Percentiles rank a stretch among this genome's conserved stretches.
phyloP scores from a whole-genome alignment of 2,797 vertebrate species.

The Podargus strigoides region DNA sequence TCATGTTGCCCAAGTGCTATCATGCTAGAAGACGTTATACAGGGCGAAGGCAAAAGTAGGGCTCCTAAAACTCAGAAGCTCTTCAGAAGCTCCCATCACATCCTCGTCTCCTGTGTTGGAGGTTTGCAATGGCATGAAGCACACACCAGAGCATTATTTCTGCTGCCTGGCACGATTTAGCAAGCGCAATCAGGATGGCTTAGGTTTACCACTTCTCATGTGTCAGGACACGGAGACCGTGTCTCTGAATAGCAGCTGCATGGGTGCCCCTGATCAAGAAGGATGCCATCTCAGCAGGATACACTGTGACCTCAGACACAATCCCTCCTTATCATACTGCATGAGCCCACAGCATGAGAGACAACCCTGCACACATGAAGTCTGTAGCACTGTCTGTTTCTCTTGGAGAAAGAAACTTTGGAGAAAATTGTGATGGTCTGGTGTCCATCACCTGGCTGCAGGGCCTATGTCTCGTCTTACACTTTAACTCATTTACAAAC shows the following conservation, averaged over 20 bases:
- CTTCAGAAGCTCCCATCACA: not conserved
- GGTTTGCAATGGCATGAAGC: not conserved
- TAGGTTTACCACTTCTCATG: not conserved
- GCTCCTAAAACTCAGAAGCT: not conserved
- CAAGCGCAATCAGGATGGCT: not conserved
- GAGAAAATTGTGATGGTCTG: not conserved
- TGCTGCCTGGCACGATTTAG: not conserved
- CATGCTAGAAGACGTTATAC: not conserved
- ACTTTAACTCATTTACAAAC: not conserved
- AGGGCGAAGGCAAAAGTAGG: not conserved
- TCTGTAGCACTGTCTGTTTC: not conserved
- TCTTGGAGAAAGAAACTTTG: not conserved
- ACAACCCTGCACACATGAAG: not conserved
- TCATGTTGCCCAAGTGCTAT: not conserved
- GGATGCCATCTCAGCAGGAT: not conserved
- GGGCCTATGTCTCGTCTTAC: not conserved
- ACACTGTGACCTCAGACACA: not conserved
- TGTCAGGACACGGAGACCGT: not conserved
- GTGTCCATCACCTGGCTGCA: not conserved
- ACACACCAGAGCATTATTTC: not conserved
- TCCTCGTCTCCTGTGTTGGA: not conserved
- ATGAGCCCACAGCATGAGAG: not conserved
- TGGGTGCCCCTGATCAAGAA: not conserved
- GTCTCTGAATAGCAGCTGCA: not conserved
- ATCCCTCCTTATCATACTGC: not conserved